A percentile compares a stretch with the other conserved stretches of the same genome.
Conservation (phyloP, 2,113 vertebrate genomes). For the Nicator chloris region DNA sequence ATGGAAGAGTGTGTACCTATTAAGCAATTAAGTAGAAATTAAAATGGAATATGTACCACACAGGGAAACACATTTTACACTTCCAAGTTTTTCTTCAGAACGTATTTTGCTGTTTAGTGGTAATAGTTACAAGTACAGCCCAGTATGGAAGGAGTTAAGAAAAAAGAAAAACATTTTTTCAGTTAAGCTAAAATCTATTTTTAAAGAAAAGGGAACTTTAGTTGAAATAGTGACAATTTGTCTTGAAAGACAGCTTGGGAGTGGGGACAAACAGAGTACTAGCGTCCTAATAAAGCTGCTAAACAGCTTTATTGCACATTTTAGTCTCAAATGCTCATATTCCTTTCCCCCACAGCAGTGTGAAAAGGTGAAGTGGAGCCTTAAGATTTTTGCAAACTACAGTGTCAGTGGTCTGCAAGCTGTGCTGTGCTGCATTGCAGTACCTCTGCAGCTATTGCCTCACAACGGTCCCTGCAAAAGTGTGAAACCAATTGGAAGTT, state of each 20-base stretch:
- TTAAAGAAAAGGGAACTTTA: neutral
- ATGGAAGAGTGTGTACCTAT: neutral
- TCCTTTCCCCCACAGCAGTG: neutral
- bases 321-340: neutral
- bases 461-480: neutral
- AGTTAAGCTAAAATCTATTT: neutral
- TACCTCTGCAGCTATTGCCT: conserved; percentile 39
- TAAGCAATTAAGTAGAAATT: neutral
- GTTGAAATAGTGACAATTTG: neutral
- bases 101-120: neutral
- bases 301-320: neutral
- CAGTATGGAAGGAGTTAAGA: neutral
- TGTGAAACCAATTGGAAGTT: neutral
- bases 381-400: neutral
- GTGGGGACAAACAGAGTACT: neutral
- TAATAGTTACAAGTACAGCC: neutral
- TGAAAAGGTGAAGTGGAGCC: neutral
- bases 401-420: neutral
- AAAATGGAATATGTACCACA: neutral
- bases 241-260: neutral
- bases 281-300: neutral
- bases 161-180: neutral
- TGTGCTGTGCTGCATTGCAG: conserved; percentile 51
- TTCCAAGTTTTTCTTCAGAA: neutral
- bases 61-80: neutral